Evolutionary conservation across 2,888 invertebrate species (phyloP).

Genomic region (Orthonychiurus folsomi): DNA sequence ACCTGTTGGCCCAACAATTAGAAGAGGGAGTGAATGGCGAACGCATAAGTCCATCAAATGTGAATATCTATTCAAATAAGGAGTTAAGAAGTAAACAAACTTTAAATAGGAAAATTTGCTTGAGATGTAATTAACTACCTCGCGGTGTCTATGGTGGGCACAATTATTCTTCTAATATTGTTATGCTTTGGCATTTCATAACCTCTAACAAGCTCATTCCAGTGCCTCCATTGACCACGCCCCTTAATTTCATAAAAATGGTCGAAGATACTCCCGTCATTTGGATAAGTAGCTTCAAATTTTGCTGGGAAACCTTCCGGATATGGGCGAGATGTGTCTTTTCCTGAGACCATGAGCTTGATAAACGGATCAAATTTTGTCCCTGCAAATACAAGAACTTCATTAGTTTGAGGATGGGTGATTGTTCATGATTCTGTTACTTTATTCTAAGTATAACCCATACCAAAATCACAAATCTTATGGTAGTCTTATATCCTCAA

Average conservation of each 20-base stretch:
- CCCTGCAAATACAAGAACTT: too few relatives aligned
- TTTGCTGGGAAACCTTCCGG: constrained; percentile 44
- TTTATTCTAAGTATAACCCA: too few relatives aligned
- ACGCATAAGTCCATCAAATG: constrained; percentile 66
- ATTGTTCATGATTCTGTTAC: too few relatives aligned
- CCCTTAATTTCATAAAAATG: constrained; percentile 70
- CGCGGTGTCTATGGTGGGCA: constrained; percentile 79
- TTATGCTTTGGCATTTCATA: constrained; percentile 50
- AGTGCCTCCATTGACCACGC: constrained; percentile 79
- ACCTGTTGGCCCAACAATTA: constrained; percentile 74
- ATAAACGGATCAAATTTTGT: constrained; percentile 48
- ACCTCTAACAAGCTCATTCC: constrained; percentile 63
- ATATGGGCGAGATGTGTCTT: constrained; percentile 24
- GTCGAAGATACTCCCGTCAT: constrained; percentile 69
- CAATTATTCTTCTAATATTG: constrained; percentile 56
- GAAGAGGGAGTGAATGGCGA: constrained; percentile 56
- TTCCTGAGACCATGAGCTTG: constrained; percentile 42
- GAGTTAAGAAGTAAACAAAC: constrained; percentile 1
- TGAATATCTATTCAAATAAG: constrained; percentile 53
- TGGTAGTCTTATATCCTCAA: too few relatives aligned
- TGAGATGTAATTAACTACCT: too few relatives aligned
- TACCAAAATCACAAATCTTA: too few relatives aligned
- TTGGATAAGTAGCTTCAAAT: constrained; percentile 64
- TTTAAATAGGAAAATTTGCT: background rate
- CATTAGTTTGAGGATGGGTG: too few relatives aligned